Conservation (phyloP, 2,888 invertebrate genomes). For the Drosophila basisetae region DNA sequence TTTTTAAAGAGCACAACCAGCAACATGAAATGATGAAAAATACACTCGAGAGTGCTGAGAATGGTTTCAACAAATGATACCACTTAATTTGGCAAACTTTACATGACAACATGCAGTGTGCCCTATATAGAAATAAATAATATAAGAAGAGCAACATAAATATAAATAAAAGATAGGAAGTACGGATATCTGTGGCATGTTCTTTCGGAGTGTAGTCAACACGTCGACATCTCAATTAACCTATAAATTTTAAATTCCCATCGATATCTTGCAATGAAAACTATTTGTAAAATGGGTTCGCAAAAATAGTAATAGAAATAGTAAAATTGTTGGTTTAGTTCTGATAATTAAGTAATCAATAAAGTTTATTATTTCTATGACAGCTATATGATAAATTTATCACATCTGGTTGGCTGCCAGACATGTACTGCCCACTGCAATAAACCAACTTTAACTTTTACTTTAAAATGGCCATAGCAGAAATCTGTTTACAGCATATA, state of each 20-base stretch:
- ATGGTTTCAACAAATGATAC: not conserved
- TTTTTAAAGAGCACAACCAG: slow-evolving; percentile 12
- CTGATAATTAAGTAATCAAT: not conserved
- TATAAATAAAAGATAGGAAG: not conserved
- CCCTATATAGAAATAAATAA: not conserved
- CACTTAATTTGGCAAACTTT: slow-evolving; percentile 3
- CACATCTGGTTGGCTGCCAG: not conserved
- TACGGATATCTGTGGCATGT: not conserved
- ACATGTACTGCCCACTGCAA: accelerated
- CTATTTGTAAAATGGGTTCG: not conserved
- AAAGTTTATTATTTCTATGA: not conserved
- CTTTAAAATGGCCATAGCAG: not conserved
- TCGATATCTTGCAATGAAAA: not conserved
- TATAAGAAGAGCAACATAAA: not conserved
- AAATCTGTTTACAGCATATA: not conserved
- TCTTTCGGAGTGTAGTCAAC: not conserved
- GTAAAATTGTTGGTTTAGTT: not conserved
- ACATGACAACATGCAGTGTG: not conserved
- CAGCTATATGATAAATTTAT: not conserved
- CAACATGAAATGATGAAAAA: not conserved
- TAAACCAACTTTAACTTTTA: accelerated
- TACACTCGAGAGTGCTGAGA: not conserved
- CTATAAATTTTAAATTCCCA: not conserved
- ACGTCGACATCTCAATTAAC: not conserved
- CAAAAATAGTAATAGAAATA: not conserved